Evolutionary conservation across 1,140 invertebrate species (phyloP).

Genomic region (Temnothorax nylanderi): DNA sequence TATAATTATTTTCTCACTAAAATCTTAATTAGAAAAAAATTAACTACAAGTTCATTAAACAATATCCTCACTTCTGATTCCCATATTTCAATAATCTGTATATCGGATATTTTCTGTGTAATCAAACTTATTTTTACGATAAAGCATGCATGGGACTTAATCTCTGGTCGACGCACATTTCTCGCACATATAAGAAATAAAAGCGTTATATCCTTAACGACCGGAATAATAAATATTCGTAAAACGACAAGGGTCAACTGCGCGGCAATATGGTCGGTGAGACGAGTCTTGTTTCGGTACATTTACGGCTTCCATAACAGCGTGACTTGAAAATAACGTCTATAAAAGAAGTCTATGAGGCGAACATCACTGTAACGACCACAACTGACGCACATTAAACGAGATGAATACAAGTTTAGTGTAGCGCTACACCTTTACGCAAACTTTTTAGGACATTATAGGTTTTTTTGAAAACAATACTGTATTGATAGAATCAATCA

Average conservation of each 20-base stretch:
- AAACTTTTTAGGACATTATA: background rate
- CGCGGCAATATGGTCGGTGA: conserved; percentile 2
- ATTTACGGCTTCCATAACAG: conserved; percentile 39
- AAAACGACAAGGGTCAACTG: conserved; percentile 15
- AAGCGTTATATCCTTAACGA: conserved; percentile 18
- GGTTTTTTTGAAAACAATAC: background rate
- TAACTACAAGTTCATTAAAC: background rate
- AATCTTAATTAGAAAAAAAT: background rate
- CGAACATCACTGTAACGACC: conserved; percentile 12
- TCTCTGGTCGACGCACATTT: background rate
- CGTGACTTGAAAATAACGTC: conserved; percentile 36
- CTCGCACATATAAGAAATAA: conserved; percentile 32
- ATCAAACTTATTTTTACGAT: conserved; percentile 29
- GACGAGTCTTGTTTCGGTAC: conserved; percentile 39
- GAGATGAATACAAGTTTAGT: conserved; percentile 43
- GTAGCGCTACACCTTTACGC: background rate
- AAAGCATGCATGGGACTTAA: background rate
- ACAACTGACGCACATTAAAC: conserved; percentile 21
- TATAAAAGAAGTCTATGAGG: conserved; percentile 44
- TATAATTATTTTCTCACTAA: background rate
- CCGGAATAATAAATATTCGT: conserved; percentile 50
- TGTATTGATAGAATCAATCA: background rate
- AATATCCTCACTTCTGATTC: background rate
- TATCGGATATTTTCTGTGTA: background rate
- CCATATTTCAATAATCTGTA: background rate